Evolutionary conservation across 1,140 invertebrate species (phyloP).

Genomic region (Stegodyphus mimosarum): DNA sequence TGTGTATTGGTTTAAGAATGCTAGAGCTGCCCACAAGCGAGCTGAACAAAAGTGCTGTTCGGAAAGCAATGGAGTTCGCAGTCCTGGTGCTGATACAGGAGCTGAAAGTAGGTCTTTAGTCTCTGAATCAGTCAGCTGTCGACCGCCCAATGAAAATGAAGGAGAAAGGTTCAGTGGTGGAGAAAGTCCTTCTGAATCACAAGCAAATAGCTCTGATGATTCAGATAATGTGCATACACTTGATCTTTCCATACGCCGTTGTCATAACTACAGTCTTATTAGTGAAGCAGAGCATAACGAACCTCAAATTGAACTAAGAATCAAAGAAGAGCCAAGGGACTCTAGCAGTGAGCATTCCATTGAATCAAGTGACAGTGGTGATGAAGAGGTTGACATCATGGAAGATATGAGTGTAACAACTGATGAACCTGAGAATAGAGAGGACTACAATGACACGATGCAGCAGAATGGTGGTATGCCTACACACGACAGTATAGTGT

Average conservation of each 20-base stretch:
- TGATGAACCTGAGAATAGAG: constrained; percentile 30
- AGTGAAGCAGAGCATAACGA: constrained; percentile 7
- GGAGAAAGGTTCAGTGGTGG: constrained; percentile 34
- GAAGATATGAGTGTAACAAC: constrained; percentile 39
- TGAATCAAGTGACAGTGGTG: constrained; percentile 54
- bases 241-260: constrained; percentile 61
- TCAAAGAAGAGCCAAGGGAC: constrained; percentile 56
- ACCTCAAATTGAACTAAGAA: constrained; percentile 30
- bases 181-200: constrained; percentile 47
- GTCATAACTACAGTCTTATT: constrained; percentile 9
- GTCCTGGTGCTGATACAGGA: constrained; percentile 21
- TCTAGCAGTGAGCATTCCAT: constrained; percentile 50
- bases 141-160: constrained; percentile 34
- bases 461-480: constrained; percentile 37
- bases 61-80: constrained; percentile 52
- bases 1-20: constrained; percentile 99
- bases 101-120: constrained; percentile 24
- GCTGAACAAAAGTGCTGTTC: constrained; percentile 65
- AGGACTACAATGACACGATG: constrained; percentile 16
- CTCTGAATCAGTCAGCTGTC: constrained; percentile 7
- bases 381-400: constrained; percentile 52
- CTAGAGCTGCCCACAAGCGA: constrained; percentile 91
- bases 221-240: constrained; percentile 63
- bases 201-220: constrained; percentile 59
- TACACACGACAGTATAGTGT: constrained; percentile 13